phyloP scores from a whole-genome alignment of 2,113 vertebrate genomes.

The Toxotes jaculatrix region DNA sequence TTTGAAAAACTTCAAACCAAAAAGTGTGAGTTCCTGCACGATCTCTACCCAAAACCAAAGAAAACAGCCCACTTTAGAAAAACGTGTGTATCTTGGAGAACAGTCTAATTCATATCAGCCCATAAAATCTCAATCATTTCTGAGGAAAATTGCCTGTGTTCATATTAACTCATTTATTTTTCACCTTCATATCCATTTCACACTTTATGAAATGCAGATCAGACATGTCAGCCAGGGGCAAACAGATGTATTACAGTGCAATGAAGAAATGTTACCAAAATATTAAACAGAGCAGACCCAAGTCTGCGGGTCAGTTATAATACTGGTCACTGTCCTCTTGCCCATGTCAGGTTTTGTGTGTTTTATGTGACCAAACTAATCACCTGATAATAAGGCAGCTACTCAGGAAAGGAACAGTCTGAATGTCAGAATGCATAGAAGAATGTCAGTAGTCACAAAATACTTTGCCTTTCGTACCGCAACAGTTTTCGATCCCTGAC shows the following conservation, averaged over 20 bases:
- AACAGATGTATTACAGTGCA: constrained; percentile 46
- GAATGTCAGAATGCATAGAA: constrained; percentile 28
- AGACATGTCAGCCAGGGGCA: constrained; percentile 15
- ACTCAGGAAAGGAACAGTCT: not conserved
- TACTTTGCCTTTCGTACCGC: constrained; percentile 49
- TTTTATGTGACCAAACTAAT: constrained; percentile 40
- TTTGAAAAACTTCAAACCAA: not conserved
- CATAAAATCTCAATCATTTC: constrained; percentile 38
- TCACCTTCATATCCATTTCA: constrained; percentile 27
- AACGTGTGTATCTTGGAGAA: constrained; percentile 25
- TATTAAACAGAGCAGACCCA: constrained; percentile 28
- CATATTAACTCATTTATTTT: constrained; percentile 13
- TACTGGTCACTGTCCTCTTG: too few species aligned
- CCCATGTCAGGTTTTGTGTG: constrained; percentile 30
- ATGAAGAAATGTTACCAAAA: constrained; percentile 42
- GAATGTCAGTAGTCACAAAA: constrained; percentile 76
- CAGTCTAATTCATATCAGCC: constrained; percentile 31
- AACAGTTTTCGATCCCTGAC: constrained; percentile 56
- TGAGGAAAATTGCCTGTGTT: not conserved
- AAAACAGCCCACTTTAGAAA: not conserved
- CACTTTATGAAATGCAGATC: constrained; percentile 45
- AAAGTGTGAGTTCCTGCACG: not conserved
- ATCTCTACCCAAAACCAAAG: not conserved
- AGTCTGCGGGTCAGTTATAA: constrained; percentile 5
- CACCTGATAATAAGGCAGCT: constrained; percentile 43